These are phyloP conservation scores for Gymnobelideus leadbeateri DNA, from an alignment of 2,113 vertebrate genomes.

Conservation along the genomic window DNA sequence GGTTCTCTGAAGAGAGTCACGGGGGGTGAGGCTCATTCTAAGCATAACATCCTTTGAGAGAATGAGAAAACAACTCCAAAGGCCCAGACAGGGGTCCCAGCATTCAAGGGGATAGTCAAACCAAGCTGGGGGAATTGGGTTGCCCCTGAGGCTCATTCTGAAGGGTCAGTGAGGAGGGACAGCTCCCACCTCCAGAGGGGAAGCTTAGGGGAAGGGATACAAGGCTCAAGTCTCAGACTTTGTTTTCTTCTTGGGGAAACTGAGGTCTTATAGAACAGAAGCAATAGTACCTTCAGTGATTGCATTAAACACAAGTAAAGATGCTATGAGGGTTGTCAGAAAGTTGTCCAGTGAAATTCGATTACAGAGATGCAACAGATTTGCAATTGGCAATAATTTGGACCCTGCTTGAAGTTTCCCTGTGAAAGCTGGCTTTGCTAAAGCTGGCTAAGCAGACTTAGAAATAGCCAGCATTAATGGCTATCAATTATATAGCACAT, in stretches of 20 bases:
- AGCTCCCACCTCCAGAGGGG: fast-evolving
- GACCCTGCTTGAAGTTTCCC: not conserved
- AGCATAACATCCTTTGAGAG: not conserved
- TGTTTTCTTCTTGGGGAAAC: not conserved
- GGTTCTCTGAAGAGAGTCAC: not conserved
- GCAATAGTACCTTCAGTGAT: not conserved
- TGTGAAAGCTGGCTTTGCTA: not conserved
- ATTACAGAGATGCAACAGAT: not conserved
- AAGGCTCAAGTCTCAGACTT: not conserved
- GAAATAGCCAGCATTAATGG: not conserved
- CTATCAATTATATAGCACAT: not conserved
- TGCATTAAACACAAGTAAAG: not conserved
- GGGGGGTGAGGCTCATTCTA: not conserved
- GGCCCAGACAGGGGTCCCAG: not conserved
- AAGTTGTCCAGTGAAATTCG: not conserved
- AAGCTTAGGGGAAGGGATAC: not conserved
- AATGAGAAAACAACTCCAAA: not conserved
- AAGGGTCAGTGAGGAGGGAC: not conserved
- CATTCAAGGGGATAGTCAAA: fast-evolving
- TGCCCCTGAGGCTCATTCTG: not conserved
- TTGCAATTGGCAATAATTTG: not conserved
- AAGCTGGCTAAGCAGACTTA: not conserved
- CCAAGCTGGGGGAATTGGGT: fast-evolving
- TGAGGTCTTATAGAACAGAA: not conserved
- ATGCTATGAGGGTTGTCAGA: not conserved